Percentiles rank a stretch among this genome's conserved stretches.
Evolutionary conservation across 2,888 invertebrate genomes (phyloP).

Genomic region (Graphium colonna): DNA sequence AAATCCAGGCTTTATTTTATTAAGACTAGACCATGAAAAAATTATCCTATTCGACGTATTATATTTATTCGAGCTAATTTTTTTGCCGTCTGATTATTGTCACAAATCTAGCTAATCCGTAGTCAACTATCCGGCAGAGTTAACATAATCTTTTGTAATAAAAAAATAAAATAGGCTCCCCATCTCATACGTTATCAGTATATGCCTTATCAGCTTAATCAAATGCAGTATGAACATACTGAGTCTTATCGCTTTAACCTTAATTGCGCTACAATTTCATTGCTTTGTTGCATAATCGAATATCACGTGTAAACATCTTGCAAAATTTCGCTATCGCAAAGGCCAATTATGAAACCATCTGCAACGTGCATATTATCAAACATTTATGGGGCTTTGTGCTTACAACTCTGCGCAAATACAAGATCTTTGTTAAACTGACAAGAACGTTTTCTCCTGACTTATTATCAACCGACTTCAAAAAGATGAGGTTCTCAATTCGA

Average conservation of each 20-base stretch:
- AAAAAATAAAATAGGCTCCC: background rate
- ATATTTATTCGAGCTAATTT: too few species aligned
- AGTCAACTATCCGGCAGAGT: background rate
- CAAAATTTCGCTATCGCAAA: background rate
- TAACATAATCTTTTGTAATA: background rate
- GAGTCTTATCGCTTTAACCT: conserved; percentile 17
- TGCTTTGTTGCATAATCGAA: background rate
- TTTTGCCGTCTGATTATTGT: background rate
- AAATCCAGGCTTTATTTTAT: too few species aligned
- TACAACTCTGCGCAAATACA: too few species aligned
- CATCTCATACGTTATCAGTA: background rate
- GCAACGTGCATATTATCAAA: background rate
- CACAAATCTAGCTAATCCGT: background rate
- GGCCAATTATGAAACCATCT: too few species aligned
- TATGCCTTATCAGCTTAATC: conserved; percentile 4
- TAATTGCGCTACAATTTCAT: conserved; percentile 9
- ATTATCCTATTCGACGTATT: too few species aligned
- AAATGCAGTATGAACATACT: conserved; percentile 8
- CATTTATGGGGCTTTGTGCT: too few species aligned
- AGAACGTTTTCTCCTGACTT: too few species aligned
- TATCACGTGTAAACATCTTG: background rate
- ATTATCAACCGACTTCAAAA: too few species aligned
- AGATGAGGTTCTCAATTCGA: too few species aligned
- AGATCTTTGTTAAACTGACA: too few species aligned
- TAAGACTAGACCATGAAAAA: too few species aligned